Evolutionary conservation across 2,113 vertebrate genomes (phyloP), one percentile per base, ranked within the genome.

Genomic region (Petroica traversi): DNA sequence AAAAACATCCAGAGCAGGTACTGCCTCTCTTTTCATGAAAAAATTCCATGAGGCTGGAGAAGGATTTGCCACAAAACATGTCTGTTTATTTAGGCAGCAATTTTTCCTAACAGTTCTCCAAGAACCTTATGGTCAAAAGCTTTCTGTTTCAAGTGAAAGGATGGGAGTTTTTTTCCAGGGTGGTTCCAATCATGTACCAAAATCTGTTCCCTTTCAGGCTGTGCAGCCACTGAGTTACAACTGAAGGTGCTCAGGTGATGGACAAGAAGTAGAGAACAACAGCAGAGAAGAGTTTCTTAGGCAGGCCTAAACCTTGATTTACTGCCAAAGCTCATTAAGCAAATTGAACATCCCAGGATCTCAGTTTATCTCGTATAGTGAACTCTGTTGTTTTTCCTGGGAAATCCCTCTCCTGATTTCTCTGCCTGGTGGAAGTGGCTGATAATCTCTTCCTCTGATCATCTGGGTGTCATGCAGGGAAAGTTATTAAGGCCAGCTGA

Each of bases 1-100:
- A 98, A 75, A 99, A 98, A 91, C 99, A 98, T 71, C 98, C 98
- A 48, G 97, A 99, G 64, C 92, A 99, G 99, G 99, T 98, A 97
- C 33, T 46, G 52, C 66, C 19, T 20, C 10, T 54, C 33, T 20
- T 31, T 14, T 40, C 14, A 75, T 33, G 19, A 19, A n/a, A 72
- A 76, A 48, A 5, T 0, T 0, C 19, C 22, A 29, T 13, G 2
- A 19, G n/a, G 22, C 0, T 31, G 17, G 45, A 52, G 34, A 79
- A 77, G 10, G 43, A 34, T 43, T 15, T 59, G 8, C 36, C 31
- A 63, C 36, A 64, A 67, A 68, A 75, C 7, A 9, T 1, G 3
- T 31, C 36, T 45, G 31, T 51, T 57, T 62, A 28, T 58, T 55
- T 33, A 71, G 52, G 19, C 4, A 25, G 12, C 4, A 54, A 5